Conservation (phyloP, 2,888 invertebrate species). For the Cheilosia grossa region DNA sequence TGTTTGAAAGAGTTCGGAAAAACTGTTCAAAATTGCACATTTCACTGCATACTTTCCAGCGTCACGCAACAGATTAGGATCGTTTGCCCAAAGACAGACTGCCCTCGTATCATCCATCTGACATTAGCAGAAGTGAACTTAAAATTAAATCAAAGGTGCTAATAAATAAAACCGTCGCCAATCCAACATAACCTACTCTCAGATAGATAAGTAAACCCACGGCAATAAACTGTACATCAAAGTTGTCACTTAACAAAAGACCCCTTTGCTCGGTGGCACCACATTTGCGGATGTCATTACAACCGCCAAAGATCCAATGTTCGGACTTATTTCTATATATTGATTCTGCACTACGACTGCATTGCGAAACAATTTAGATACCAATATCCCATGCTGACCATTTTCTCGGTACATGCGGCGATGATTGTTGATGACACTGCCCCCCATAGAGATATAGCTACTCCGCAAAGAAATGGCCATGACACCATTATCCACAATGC, state of each 20-base stretch:
- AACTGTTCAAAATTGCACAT: too few relatives aligned
- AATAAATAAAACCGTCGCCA: too few relatives aligned
- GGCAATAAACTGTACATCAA: background rate
- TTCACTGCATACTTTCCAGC: too few relatives aligned
- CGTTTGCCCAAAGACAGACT: too few relatives aligned
- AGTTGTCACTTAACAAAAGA: background rate
- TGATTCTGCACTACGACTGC: conserved; percentile 70
- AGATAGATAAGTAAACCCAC: too few relatives aligned
- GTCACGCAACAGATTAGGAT: too few relatives aligned
- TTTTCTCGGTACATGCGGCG: background rate
- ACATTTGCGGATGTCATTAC: conserved; percentile 32
- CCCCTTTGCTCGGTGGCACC: background rate
- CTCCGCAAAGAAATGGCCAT: conserved; percentile 55
- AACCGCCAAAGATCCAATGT: conserved; percentile 38
- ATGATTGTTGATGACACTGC: conserved; percentile 7
- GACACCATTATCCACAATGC: conserved; percentile 59
- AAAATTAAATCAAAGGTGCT: too few relatives aligned
- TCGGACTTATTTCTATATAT: conserved; percentile 33
- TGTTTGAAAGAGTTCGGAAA: too few relatives aligned
- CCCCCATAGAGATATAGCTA: background rate
- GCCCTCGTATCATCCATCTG: too few relatives aligned
- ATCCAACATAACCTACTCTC: too few relatives aligned
- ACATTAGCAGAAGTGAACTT: too few relatives aligned
- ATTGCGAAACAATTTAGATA: conserved; percentile 65
- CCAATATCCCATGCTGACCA: conserved; percentile 54